A percentile compares a stretch with the other conserved stretches of the same genome.
phyloP scores from a whole-genome alignment of 2,888 invertebrate species.

The Drosophila gaucha region DNA sequence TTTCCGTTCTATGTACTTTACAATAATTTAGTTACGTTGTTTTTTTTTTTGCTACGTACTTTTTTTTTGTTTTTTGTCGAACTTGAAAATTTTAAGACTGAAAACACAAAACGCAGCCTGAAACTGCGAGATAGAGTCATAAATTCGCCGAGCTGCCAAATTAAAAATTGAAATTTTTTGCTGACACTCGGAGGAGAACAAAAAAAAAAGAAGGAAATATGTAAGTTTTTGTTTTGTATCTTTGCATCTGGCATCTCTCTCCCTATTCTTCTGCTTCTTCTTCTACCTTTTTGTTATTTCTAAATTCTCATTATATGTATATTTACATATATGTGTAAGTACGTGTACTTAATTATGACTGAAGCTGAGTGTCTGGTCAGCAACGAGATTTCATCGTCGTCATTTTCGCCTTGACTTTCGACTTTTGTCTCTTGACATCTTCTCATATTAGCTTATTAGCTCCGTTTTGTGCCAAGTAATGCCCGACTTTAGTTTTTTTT shows the following conservation, averaged over 20 bases:
- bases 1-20: constrained; percentile 49
- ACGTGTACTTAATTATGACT: constrained; percentile 38
- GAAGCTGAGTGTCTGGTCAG: constrained; percentile 38
- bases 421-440: constrained; percentile 79
- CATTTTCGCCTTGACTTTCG: constrained; percentile 56
- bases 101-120: constrained; percentile 8
- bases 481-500: constrained; percentile 11
- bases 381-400: constrained; percentile 39
- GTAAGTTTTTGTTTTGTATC: constrained; percentile 47
- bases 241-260: not conserved
- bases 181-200: constrained; percentile 34
- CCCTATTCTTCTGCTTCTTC: not conserved
- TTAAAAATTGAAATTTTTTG: constrained; percentile 39
- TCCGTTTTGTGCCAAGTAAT: constrained; percentile 47
- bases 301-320: constrained; percentile 34
- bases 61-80: constrained; percentile 22
- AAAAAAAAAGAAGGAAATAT: constrained; percentile 20
- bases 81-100: constrained; percentile 18
- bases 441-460: constrained; percentile 46
- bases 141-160: constrained; percentile 51
- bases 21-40: constrained; percentile 35
- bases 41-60: constrained; percentile 23
- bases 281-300: constrained; percentile 25
- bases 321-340: constrained; percentile 26
- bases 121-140: constrained; percentile 32